Conservation (phyloP, 2,797 vertebrate genomes). For the Chaetodon trifasciatus region DNA sequence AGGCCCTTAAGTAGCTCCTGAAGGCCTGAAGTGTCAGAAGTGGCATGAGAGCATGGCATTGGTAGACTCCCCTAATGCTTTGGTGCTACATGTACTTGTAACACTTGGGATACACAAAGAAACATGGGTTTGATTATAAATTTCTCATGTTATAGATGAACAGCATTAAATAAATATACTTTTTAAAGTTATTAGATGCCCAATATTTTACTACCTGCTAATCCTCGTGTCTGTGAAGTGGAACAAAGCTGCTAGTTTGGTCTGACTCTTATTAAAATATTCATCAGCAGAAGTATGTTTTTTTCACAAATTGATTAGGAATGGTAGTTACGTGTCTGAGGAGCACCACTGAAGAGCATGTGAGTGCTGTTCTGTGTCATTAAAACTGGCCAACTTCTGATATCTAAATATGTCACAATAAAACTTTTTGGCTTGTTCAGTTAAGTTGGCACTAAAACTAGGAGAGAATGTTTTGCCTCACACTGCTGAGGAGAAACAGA, state of each 20-base stretch:
- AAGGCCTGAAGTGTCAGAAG: constrained; percentile 67
- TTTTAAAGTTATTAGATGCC: too few species aligned
- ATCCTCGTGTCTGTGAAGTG: background rate
- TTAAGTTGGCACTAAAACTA: background rate
- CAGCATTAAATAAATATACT: too few species aligned
- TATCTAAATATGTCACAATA: background rate
- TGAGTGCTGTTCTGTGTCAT: background rate
- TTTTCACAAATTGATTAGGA: constrained; percentile 3
- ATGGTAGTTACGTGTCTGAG: background rate
- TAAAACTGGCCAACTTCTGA: background rate
- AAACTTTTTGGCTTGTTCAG: background rate
- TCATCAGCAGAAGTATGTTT: background rate
- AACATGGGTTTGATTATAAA: too few species aligned
- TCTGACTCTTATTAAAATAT: background rate
- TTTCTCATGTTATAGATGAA: too few species aligned
- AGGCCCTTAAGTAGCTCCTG: constrained; percentile 50
- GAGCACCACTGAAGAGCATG: background rate
- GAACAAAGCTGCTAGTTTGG: background rate
- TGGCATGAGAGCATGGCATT: constrained; percentile 63
- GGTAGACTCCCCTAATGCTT: constrained; percentile 44
- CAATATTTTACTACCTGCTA: background rate
- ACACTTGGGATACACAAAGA: background rate
- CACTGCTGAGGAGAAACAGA: background rate
- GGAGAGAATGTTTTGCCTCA: background rate
- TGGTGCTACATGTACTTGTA: constrained; percentile 14